phyloP scores from a whole-genome alignment of 2,797 vertebrate species.

The Notolabrus celidotus region DNA sequence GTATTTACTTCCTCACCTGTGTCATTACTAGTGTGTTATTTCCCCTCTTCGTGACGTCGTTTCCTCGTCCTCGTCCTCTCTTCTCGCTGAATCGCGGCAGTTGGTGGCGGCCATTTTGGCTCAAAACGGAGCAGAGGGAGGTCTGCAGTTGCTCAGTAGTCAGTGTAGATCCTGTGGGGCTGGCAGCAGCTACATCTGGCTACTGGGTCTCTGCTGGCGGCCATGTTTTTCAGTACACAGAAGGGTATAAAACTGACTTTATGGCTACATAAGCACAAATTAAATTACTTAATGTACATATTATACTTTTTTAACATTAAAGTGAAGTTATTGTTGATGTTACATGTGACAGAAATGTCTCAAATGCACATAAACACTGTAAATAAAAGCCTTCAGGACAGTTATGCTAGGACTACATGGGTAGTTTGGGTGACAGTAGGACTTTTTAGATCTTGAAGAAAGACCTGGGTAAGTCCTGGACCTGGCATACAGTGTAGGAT shows the following conservation, averaged over 20 bases:
- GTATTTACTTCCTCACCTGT: background rate
- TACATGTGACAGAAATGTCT: no score
- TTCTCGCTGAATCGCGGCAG: background rate
- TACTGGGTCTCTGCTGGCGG: constrained; percentile 97
- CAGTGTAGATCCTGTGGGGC: constrained; percentile 98
- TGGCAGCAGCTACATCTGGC: constrained; percentile 99
- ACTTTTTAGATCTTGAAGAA: no score
- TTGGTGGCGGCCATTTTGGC: constrained; percentile 36
- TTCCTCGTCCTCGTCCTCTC: constrained; percentile 10
- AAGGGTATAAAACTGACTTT: no score
- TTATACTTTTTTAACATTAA: no score
- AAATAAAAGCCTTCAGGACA: background rate
- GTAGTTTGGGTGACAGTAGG: background rate
- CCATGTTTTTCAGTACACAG: constrained; percentile 9
- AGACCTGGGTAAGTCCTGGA: constrained; percentile 82
- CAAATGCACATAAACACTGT: no score
- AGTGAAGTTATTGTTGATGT: no score
- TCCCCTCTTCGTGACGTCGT: constrained; percentile 4
- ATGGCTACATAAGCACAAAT: no score
- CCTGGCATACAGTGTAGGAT: constrained; percentile 99
- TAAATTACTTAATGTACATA: no score
- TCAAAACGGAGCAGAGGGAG: constrained; percentile 47
- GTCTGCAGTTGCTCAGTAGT: constrained; percentile 94
- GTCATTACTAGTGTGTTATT: background rate
- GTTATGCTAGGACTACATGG: constrained; percentile 2